These are phyloP conservation scores for Idaea aversata DNA, from an alignment of 2,888 invertebrate genomes.

Conservation along the genomic window DNA sequence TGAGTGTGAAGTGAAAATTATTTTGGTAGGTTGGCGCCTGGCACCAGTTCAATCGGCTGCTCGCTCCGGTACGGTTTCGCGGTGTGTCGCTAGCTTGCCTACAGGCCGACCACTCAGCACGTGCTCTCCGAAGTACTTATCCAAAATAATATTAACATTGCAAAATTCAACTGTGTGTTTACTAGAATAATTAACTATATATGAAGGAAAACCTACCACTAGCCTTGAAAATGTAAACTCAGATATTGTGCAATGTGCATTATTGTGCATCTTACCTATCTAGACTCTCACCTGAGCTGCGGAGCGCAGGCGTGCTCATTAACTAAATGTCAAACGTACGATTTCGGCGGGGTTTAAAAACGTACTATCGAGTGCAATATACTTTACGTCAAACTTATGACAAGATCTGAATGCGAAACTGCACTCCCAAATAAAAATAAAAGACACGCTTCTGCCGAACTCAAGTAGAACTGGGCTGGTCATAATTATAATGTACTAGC, in stretches of 20 bases:
- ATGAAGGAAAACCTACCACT: neutral
- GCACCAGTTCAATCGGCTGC: constrained; percentile 64
- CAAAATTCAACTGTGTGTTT: constrained; percentile 36
- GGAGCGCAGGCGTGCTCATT: too few species aligned
- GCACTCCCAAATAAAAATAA: too few species aligned
- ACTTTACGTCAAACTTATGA: too few species aligned
- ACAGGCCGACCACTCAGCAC: constrained; percentile 38
- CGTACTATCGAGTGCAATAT: too few species aligned
- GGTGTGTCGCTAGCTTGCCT: constrained; percentile 52
- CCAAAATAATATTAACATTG: constrained; percentile 52
- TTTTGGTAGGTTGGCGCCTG: constrained; percentile 69
- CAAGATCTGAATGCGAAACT: too few species aligned
- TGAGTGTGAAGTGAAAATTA: constrained; percentile 65
- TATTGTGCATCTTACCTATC: too few species aligned
- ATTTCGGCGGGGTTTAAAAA: too few species aligned
- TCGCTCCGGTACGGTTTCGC: constrained; percentile 41
- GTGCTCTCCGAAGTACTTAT: constrained; percentile 50
- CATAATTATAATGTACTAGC: too few species aligned
- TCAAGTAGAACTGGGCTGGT: too few species aligned
- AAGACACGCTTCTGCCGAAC: too few species aligned
- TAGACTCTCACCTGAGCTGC: too few species aligned
- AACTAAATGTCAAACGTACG: too few species aligned
- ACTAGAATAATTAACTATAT: neutral
- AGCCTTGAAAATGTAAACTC: constrained; percentile 1
- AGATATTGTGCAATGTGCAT: neutral